Conservation (phyloP, 2,888 invertebrate species). For the Andrena bicolor region DNA sequence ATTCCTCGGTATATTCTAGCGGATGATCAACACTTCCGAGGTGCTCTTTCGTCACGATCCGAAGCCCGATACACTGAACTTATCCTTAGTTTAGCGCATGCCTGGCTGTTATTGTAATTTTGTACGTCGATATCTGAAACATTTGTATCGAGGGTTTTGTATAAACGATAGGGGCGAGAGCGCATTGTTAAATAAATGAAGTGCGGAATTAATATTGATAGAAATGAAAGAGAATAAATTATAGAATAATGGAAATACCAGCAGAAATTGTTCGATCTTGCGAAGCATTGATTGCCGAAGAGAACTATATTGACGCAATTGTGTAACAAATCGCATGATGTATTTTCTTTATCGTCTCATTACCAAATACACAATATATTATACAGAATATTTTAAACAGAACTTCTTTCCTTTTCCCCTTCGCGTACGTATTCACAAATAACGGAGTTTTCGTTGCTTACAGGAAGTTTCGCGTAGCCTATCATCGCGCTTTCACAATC, state of each 20-base stretch:
- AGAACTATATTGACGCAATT: constrained; percentile 36
- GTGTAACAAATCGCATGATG: constrained; percentile 79
- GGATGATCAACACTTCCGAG: not conserved
- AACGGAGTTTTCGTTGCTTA: constrained; percentile 69
- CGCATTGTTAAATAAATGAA: constrained; percentile 26
- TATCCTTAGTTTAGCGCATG: constrained; percentile 10
- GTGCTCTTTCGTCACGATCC: not conserved
- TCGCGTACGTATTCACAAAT: constrained; percentile 75
- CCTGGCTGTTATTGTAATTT: constrained; percentile 29
- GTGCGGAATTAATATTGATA: not conserved
- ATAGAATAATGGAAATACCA: no score
- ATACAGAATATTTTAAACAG: constrained; percentile 78
- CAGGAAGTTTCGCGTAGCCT: constrained; percentile 46
- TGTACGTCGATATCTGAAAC: constrained; percentile 28
- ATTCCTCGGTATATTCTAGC: constrained; percentile 80
- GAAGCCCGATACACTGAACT: no score
- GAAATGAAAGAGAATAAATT: no score
- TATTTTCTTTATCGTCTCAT: constrained; percentile 75
- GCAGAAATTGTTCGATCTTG: not conserved
- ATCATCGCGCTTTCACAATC: constrained; percentile 40
- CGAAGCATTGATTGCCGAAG: constrained; percentile 12
- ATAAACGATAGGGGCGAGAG: not conserved
- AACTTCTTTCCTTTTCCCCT: constrained; percentile 57
- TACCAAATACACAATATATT: constrained; percentile 82
- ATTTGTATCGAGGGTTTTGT: constrained; percentile 28